Evolutionary conservation across 2,888 invertebrate genomes (phyloP).

Genomic region (Stenurella melanura): DNA sequence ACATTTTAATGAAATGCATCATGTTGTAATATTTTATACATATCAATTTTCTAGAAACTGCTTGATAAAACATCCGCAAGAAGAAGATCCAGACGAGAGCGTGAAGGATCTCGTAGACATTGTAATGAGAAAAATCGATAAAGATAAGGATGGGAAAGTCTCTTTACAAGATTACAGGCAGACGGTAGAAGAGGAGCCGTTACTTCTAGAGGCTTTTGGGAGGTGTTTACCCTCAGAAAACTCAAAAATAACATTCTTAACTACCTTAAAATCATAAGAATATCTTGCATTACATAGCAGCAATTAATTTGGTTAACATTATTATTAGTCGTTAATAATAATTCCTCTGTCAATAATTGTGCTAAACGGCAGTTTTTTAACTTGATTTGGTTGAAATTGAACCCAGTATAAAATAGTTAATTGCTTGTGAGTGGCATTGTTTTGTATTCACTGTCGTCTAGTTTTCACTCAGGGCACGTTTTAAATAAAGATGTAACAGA

Average conservation of each 20-base stretch:
- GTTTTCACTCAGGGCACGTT: too few relatives aligned
- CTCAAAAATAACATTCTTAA: conserved; percentile 73
- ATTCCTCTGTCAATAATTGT: too few relatives aligned
- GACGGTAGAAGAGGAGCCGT: conserved; percentile 79
- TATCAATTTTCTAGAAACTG: conserved; percentile 73
- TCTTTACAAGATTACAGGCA: conserved; percentile 81
- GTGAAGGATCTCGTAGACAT: conserved; percentile 85
- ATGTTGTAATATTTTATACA: conserved; percentile 8
- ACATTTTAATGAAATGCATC: not conserved
- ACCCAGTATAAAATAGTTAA: too few relatives aligned
- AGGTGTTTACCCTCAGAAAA: conserved; percentile 81
- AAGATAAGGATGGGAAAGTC: conserved; percentile 84
- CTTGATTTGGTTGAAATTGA: too few relatives aligned
- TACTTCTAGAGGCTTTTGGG: conserved; percentile 85
- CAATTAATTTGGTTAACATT: not conserved
- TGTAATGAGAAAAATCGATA: conserved; percentile 83
- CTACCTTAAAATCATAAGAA: conserved; percentile 65
- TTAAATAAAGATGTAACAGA: too few relatives aligned
- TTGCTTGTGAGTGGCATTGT: too few relatives aligned
- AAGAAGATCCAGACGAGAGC: conserved; percentile 84
- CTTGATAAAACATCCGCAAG: conserved; percentile 80
- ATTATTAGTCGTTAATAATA: too few relatives aligned
- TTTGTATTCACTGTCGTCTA: too few relatives aligned
- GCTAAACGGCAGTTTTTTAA: too few relatives aligned
- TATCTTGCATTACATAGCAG: not conserved